These are phyloP conservation scores for Prietella phreatophila DNA, from an alignment of 2,113 vertebrate species.

Conservation along the genomic window DNA sequence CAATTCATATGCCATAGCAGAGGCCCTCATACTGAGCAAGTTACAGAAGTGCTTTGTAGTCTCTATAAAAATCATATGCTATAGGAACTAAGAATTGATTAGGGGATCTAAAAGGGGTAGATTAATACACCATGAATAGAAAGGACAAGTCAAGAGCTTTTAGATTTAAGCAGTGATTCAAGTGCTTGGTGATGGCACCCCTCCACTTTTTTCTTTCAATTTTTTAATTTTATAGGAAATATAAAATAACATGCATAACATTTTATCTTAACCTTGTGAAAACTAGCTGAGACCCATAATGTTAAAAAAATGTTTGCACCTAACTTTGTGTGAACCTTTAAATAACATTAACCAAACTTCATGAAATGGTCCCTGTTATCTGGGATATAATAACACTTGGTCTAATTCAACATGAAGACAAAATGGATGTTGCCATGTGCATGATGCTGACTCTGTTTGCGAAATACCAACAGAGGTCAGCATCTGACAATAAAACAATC, in stretches of 20 bases:
- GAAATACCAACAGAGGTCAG: conserved; percentile 36
- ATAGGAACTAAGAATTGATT: not conserved
- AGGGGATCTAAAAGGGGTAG: not conserved
- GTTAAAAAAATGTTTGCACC: not conserved
- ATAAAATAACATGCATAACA: not conserved
- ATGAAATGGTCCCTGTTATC: not conserved
- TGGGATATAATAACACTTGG: not conserved
- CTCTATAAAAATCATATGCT: not conserved
- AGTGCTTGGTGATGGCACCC: not conserved
- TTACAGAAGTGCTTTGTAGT: not conserved
- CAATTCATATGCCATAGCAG: too few relatives aligned
- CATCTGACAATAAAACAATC: conserved; percentile 15
- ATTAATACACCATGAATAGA: not conserved
- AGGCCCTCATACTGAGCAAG: not conserved
- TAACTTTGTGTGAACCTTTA: not conserved
- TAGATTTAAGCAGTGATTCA: not conserved
- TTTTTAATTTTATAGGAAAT: not conserved
- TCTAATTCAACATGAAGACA: not conserved
- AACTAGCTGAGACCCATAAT: not conserved
- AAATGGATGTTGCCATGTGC: not conserved
- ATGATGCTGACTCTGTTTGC: not conserved
- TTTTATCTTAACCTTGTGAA: not conserved
- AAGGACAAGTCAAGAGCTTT: not conserved
- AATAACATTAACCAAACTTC: not conserved
- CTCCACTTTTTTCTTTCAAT: not conserved